phyloP scores from a whole-genome alignment of 2,888 invertebrate genomes.

The Heteromurus nitidus region DNA sequence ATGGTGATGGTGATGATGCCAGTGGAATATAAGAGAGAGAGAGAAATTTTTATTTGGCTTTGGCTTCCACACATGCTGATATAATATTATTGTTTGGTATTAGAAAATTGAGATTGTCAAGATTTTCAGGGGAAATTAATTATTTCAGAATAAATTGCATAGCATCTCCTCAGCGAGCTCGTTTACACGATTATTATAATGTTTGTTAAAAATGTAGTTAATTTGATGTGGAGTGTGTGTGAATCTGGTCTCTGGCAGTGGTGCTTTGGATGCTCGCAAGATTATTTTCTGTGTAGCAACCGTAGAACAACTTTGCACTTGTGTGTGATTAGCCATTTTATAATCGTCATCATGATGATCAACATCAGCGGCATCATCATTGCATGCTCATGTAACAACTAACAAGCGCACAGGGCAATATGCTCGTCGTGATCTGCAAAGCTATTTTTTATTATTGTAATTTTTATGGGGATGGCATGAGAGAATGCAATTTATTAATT shows the following conservation, averaged over 20 bases:
- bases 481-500: conserved; percentile 58
- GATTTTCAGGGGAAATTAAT: conserved; percentile 52
- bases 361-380: neutral
- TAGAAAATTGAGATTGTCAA: conserved; percentile 49
- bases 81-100: too few relatives aligned
- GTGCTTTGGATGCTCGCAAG: too few relatives aligned
- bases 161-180: conserved; percentile 31
- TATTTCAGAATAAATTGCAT: conserved; percentile 49
- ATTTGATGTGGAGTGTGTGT: conserved; percentile 42
- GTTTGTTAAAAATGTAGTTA: conserved; percentile 24
- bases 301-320: neutral
- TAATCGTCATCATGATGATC: conserved; percentile 16
- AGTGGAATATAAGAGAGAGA: too few relatives aligned
- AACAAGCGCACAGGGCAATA: too few relatives aligned
- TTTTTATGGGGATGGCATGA: conserved; percentile 35
- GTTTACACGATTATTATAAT: conserved; percentile 18
- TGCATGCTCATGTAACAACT: neutral
- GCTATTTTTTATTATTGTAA: conserved; percentile 28
- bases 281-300: too few relatives aligned
- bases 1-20: too few relatives aligned
- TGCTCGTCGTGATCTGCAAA: too few relatives aligned
- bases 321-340: conserved; percentile 22
- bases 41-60: too few relatives aligned
- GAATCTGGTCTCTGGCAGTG: too few relatives aligned
- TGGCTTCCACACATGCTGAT: too few relatives aligned